A percentile compares a stretch with the other conserved stretches of the same genome.
These are phyloP conservation scores for Triplophysa dalaica DNA, from an alignment of 2,113 vertebrate genomes.

Conservation along the genomic window DNA sequence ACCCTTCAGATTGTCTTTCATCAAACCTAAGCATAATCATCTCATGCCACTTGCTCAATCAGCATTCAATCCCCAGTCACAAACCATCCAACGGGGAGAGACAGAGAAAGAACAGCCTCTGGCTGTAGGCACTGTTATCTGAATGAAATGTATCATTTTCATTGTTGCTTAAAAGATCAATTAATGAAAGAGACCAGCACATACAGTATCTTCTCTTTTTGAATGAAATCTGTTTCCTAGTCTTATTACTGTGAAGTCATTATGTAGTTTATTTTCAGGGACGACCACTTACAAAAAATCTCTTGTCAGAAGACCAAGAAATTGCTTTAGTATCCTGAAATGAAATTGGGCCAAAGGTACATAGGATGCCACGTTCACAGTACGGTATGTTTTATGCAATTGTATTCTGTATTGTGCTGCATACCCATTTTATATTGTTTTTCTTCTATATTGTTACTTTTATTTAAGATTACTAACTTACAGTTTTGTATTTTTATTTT, in stretches of 20 bases:
- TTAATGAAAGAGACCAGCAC: background rate
- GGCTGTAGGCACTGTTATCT: background rate
- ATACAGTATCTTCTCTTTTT: background rate
- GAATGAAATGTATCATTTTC: background rate
- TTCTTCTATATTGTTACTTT: too few relatives aligned
- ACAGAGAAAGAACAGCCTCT: constrained; percentile 1
- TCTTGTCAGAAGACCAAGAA: too few relatives aligned
- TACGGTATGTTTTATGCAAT: too few relatives aligned
- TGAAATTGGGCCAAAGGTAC: too few relatives aligned
- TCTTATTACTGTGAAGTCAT: background rate
- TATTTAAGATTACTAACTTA: too few relatives aligned
- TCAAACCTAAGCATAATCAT: constrained; percentile 37
- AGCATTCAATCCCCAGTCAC: constrained; percentile 1
- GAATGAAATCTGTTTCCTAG: background rate
- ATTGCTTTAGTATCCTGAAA: too few relatives aligned
- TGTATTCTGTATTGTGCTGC: too few relatives aligned
- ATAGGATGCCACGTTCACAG: too few relatives aligned
- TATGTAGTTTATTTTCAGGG: too few relatives aligned
- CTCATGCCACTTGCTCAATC: constrained; percentile 29
- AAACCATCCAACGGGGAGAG: background rate
- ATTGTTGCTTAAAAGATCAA: background rate
- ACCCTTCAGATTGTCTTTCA: constrained; percentile 27
- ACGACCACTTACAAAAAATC: too few relatives aligned
- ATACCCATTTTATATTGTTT: too few relatives aligned
- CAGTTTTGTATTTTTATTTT: too few relatives aligned